These are phyloP conservation scores for Corythornis madagascariensis DNA, from an alignment of 2,113 vertebrate genomes.

Conservation along the genomic window DNA sequence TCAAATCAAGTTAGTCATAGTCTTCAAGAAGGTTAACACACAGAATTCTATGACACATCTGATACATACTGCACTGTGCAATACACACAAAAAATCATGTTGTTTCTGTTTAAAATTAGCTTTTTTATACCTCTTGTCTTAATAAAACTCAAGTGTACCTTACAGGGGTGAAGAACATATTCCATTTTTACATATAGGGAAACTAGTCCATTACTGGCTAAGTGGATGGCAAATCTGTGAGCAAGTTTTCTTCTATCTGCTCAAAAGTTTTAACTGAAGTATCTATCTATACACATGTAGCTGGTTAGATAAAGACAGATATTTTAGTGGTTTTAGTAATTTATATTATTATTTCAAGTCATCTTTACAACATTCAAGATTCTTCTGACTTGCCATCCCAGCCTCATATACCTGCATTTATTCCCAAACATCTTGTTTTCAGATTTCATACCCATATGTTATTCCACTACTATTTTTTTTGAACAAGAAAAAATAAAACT, in stretches of 20 bases:
- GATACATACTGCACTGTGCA: background rate
- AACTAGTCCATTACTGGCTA: background rate
- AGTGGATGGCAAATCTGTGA: background rate
- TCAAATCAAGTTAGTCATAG: background rate
- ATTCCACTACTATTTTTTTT: background rate
- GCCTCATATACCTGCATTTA: background rate
- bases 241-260: background rate
- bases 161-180: background rate
- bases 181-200: background rate
- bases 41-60: background rate
- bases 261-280: background rate
- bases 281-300: background rate
- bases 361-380: background rate
- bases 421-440: background rate
- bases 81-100: background rate
- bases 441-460: background rate
- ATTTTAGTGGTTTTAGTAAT: background rate
- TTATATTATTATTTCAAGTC: background rate
- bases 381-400: background rate
- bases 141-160: background rate
- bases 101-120: background rate
- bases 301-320: background rate
- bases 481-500: slow-evolving; percentile 1
- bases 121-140: background rate
- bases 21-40: background rate